Base-by-base conservation (phyloP, 2,113 vertebrate species). In the Salvelinus fontinalis region DNA sequence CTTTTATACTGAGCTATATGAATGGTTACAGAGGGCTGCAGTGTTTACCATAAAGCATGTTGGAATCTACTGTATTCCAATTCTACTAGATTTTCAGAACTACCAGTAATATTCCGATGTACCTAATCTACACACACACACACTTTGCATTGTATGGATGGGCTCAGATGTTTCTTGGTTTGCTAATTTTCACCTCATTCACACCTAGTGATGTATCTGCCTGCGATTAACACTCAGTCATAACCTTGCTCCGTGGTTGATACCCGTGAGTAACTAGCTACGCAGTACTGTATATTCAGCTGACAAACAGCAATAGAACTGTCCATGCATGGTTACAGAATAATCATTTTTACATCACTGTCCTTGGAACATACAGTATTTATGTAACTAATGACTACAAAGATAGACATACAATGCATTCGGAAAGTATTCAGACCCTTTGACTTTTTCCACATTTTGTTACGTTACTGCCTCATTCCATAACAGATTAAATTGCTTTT, bases 161-260 rank as follows among this genome's bases (percentile, higher is more conserved):
- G 92, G 83, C 93, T 88, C 93, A 93, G 93, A 91, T 89, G 91
- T 83, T 91, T 79, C 51, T 75, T 78, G 83, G 59, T 0, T 77
- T 86, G 76, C 87, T 93, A 89, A 93, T 94, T 84, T 76, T 74
- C 84, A 86, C 75, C 79, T 84, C 81, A 83, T 86, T 93, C 85
- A 64, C 93, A 67, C 92, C 86, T 91, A 77, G 71, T 27, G 80
- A 83, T 89, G 81, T 82, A 84, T 90, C 90, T 90, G 90, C 90
- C 87, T 89, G 85, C 89, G 67, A 92, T 92, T 93, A 92, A 88
- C 91, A 84, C 89, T 84, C 84, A 92, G 91, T 93, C 89, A 87
- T 78, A 85, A 82, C 83, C 83, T 44, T 71, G 84, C 71, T 65
- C 78, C 82, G 74, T 80, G 68, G 71, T 29, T 76, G 80, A 92